phyloP scores from a whole-genome alignment of 2,113 vertebrate species.

The Scomber scombrus region DNA sequence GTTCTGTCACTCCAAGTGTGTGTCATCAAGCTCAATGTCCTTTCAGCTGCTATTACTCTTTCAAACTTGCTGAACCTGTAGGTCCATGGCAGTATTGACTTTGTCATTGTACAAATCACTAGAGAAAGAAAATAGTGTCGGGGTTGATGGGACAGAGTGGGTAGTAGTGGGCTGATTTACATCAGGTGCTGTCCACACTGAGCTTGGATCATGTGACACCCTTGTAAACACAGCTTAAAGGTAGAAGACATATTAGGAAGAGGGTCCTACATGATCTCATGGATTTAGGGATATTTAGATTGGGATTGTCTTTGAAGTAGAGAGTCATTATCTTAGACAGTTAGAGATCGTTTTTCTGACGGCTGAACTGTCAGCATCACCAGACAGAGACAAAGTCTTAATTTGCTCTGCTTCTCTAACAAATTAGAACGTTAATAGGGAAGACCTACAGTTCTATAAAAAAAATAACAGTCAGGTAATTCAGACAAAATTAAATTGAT shows the following conservation, averaged over 20 bases:
- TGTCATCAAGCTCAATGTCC: conserved; percentile 48
- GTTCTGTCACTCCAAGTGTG: conserved; percentile 71
- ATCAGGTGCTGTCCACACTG: neutral
- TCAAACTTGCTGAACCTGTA: conserved; percentile 35
- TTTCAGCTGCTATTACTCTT: conserved; percentile 45
- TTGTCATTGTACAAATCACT: conserved; percentile 52
- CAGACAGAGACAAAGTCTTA: conserved; percentile 30
- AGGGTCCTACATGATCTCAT: neutral
- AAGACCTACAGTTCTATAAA: conserved; percentile 18
- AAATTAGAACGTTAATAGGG: conserved; percentile 37
- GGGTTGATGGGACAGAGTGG: conserved; percentile 28
- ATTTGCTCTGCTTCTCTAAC: conserved; percentile 21
- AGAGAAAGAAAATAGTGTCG: conserved; percentile 36
- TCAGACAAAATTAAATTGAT: conserved; percentile 28
- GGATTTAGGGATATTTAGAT: conserved; percentile 11
- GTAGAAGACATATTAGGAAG: neutral
- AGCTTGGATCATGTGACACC: conserved; percentile 16
- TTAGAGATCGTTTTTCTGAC: neutral
- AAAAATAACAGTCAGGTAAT: conserved; percentile 7
- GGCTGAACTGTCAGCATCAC: conserved; percentile 42
- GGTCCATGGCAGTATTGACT: conserved; percentile 45
- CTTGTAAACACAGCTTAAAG: conserved; percentile 26
- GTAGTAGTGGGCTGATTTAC: conserved; percentile 30
- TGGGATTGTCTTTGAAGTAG: neutral
- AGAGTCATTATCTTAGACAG: neutral